Evolutionary conservation across 2,113 vertebrate genomes (phyloP).

Genomic region (Bagarius yarrelli): DNA sequence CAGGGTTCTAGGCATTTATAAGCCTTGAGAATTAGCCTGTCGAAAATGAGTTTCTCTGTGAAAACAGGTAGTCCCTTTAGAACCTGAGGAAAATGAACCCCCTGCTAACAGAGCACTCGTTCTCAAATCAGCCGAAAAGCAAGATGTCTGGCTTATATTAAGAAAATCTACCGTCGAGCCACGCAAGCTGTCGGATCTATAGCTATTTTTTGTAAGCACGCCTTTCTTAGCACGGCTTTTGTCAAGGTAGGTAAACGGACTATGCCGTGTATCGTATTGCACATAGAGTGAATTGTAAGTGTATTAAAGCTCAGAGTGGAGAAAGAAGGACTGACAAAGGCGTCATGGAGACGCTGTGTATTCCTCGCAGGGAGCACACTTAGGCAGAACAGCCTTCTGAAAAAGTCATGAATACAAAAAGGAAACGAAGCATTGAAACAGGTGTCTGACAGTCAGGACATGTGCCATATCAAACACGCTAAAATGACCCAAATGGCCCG

Average conservation of each 20-base stretch:
- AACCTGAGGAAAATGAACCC: conserved; percentile 40
- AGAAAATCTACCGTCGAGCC: no score
- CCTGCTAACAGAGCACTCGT: conserved; percentile 22
- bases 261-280: neutral
- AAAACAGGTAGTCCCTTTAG: conserved; percentile 31
- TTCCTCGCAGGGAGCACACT: neutral
- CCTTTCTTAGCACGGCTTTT: neutral
- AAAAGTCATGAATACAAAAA: conserved; percentile 42
- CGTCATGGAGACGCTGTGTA: neutral
- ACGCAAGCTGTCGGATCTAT: neutral
- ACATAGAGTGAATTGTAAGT: neutral
- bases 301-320: neutral
- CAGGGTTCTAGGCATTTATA: conserved; percentile 45
- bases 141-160: no score
- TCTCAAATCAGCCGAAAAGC: neutral
- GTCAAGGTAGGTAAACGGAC: neutral
- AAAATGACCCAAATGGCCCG: conserved; percentile 41
- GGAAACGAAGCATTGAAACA: conserved; percentile 5
- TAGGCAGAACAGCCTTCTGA: conserved; percentile 4
- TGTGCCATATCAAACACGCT: neutral
- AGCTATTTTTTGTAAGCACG: neutral
- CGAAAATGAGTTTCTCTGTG: conserved; percentile 32
- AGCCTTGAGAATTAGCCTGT: conserved; percentile 47
- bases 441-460: conserved; percentile 36
- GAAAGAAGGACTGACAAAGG: conserved; percentile 27